These are phyloP conservation scores for Oreochromis aureus DNA, from an alignment of 2,113 vertebrate genomes.

Conservation along the genomic window DNA sequence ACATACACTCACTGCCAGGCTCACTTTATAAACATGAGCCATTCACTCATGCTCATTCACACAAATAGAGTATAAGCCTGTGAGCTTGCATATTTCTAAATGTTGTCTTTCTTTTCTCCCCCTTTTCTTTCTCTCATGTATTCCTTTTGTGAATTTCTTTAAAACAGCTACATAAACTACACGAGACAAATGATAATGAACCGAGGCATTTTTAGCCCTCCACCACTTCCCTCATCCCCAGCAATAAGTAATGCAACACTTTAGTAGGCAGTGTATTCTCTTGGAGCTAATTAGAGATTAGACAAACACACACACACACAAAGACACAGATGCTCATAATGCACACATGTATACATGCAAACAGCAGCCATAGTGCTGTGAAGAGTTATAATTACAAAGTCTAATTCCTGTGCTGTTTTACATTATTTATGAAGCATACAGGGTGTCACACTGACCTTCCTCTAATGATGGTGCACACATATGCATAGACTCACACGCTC, in stretches of 20 bases:
- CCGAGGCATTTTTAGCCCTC: not conserved
- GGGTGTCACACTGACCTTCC: constrained; percentile 59
- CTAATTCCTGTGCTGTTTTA: constrained; percentile 59
- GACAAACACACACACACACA: not conserved
- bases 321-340: not conserved
- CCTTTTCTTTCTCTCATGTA: not conserved
- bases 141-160: not conserved
- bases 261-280: constrained; percentile 39
- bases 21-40: constrained; percentile 19
- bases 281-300: constrained; percentile 52
- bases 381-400: constrained; percentile 66
- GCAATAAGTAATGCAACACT: constrained; percentile 23
- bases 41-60: constrained; percentile 1
- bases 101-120: not conserved
- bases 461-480: constrained; percentile 41
- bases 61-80: not conserved
- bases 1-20: not conserved
- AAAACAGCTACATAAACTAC: not conserved
- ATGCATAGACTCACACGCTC: not conserved
- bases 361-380: not conserved
- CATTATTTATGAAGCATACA: constrained; percentile 62
- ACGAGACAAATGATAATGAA: constrained; percentile 21
- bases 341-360: constrained; percentile 18
- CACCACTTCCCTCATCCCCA: not conserved
- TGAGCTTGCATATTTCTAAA: not conserved